These are phyloP conservation scores for Varanus komodoensis DNA, from an alignment of 2,113 vertebrate genomes.

Conservation along the genomic window DNA sequence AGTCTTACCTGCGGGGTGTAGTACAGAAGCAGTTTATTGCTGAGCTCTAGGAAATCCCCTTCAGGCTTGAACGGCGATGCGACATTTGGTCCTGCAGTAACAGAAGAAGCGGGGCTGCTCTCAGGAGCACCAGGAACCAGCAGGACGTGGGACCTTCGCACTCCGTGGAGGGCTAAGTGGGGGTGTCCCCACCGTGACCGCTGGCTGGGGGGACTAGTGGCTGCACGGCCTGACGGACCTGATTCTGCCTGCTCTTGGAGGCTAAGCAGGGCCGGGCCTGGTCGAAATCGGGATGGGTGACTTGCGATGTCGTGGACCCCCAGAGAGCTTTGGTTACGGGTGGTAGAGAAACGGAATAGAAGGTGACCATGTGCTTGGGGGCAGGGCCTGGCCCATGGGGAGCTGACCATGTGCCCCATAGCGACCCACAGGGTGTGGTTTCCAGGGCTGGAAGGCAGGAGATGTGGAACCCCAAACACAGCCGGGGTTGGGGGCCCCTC, in stretches of 20 bases:
- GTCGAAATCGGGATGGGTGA: too few species aligned
- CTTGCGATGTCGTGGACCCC: too few species aligned
- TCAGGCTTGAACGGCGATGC: constrained; percentile 88
- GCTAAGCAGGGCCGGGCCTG: too few species aligned
- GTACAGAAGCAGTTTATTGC: constrained; percentile 89
- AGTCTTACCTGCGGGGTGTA: constrained; percentile 94
- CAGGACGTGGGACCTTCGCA: not conserved
- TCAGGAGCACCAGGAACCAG: accelerated
- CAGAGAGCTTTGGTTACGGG: too few species aligned
- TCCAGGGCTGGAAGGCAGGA: not conserved
- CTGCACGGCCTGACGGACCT: too few species aligned
- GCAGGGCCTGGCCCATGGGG: not conserved
- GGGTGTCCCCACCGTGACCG: too few species aligned
- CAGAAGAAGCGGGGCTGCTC: not conserved
- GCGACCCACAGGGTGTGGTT: not conserved
- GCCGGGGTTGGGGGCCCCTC: not conserved
- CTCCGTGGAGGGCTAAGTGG: not conserved
- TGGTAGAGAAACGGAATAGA: too few species aligned
- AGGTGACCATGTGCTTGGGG: too few species aligned
- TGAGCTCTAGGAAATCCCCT: constrained; percentile 87
- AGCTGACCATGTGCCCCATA: not conserved
- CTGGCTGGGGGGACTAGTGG: too few species aligned
- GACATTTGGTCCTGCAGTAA: constrained; percentile 88
- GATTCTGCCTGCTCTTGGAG: too few species aligned
- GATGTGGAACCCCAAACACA: not conserved